Conservation (phyloP, 1,140 invertebrate genomes). For the Sitophilus oryzae region DNA sequence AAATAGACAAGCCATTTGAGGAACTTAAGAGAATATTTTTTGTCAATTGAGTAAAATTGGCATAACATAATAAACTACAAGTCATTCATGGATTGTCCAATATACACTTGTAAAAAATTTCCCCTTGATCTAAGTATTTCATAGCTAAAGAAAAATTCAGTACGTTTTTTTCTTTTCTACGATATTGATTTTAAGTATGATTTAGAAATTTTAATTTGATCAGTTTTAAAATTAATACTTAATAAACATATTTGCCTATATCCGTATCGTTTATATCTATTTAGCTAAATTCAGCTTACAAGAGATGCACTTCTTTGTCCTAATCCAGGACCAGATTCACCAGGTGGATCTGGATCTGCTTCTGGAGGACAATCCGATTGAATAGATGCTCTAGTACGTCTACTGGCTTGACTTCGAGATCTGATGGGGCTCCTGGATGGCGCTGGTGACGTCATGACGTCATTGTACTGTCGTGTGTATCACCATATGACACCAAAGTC, state of each 20-base stretch:
- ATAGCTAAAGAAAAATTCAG: too few relatives aligned
- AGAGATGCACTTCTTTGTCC: slow-evolving; percentile 19
- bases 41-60: too few relatives aligned
- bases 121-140: too few relatives aligned
- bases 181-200: too few relatives aligned
- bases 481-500: background rate
- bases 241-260: background rate
- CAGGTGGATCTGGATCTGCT: slow-evolving; percentile 12
- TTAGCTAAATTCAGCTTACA: slow-evolving; percentile 4
- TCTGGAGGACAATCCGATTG: slow-evolving; percentile 23
- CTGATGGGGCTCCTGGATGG: slow-evolving; percentile 19
- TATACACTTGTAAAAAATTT: too few relatives aligned
- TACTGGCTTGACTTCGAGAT: slow-evolving; percentile 23
- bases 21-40: too few relatives aligned
- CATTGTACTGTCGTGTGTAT: slow-evolving; percentile 5
- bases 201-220: too few relatives aligned
- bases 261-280: background rate
- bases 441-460: slow-evolving; percentile 21
- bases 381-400: slow-evolving; percentile 13
- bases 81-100: too few relatives aligned
- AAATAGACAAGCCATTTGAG: too few relatives aligned
- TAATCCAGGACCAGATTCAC: slow-evolving; percentile 11
- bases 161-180: too few relatives aligned
- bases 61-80: too few relatives aligned
- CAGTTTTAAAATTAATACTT: too few relatives aligned